Percentiles rank a stretch among this genome's conserved stretches.
These are phyloP conservation scores for Meles meles DNA, from an alignment of 2,113 vertebrate genomes.

Conservation along the genomic window DNA sequence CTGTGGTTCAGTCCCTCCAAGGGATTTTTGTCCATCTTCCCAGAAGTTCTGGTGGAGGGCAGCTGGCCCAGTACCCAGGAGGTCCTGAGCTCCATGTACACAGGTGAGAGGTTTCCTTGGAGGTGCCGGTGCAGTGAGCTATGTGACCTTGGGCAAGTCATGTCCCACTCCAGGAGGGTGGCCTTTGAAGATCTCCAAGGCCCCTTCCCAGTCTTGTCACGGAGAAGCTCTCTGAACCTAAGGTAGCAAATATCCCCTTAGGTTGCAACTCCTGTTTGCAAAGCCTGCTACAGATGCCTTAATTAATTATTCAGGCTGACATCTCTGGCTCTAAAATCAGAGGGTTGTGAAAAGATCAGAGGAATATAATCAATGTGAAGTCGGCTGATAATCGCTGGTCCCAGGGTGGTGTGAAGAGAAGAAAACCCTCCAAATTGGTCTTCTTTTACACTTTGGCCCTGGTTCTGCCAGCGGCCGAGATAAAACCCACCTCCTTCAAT, in stretches of 20 bases:
- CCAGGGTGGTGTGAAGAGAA: conserved; percentile 43
- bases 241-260: conserved; percentile 16
- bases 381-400: conserved; percentile 49
- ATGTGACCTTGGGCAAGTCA: neutral
- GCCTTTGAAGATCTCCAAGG: neutral
- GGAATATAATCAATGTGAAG: conserved; percentile 62
- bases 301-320: conserved; percentile 76
- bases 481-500: conserved; percentile 49
- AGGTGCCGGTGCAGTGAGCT: neutral
- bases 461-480: conserved; percentile 53
- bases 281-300: conserved; percentile 61
- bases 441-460: neutral
- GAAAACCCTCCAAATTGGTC: conserved; percentile 40
- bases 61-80: neutral
- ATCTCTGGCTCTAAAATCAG: conserved; percentile 66
- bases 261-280: conserved; percentile 63
- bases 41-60: neutral
- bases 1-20: neutral
- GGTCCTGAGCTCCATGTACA: neutral
- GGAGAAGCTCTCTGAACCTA: neutral
- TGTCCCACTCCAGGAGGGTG: neutral
- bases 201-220: neutral
- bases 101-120: neutral
- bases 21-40: neutral
- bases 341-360: conserved; percentile 70